Evolutionary conservation across 2,113 vertebrate genomes (phyloP), one percentile per base, ranked within the genome.

Genomic region (Pavo muticus): DNA sequence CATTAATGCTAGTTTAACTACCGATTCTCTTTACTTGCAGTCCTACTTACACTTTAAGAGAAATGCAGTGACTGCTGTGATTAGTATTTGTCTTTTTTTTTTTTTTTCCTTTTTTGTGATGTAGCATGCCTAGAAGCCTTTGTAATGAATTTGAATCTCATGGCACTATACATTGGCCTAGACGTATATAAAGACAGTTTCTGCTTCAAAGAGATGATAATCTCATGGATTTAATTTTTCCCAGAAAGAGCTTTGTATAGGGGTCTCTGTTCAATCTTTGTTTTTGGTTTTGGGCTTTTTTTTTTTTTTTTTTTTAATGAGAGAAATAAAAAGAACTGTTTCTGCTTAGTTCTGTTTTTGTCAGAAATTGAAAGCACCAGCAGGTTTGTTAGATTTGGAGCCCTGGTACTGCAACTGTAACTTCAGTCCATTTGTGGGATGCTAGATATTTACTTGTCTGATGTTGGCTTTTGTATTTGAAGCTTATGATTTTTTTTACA

Each of bases 161-260:
- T 80, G 82, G 56, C 42, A 47, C 50, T 81, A 1, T 35, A 35
- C 3, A 0, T 63, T 70, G 75, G 32, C 50, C 14, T 94, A 79
- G 84, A 73, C 50, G 23, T 84, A 37, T 89, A 73, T 47, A 71
- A 78, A 91, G 90, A 90, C 82, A 86, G 91, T 64, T 95, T 64
- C 60, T 94, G 65, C 90, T 94, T 95, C 96, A 95, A 95, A 94
- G 91, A 96, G 94, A 90, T 96, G 88, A 65, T 90, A 95, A 93
- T 97, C 94, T 93, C 45, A 19, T 29, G 18, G 48, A 39, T 42
- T 88, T 95, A 93, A 91, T 95, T 96, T 88, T 94, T 93, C 85
- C 90, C 94, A 97, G 93, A 95, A 96, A 86, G 52, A 65, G 72
- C 64, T 88, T 94, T 91, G 79, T 90, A 6, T 90, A 88, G 72